Percentiles rank a stretch among this genome's conserved stretches.
phyloP scores from a whole-genome alignment of 1,140 invertebrate genomes.

The Lordiphosa clarofinis region DNA sequence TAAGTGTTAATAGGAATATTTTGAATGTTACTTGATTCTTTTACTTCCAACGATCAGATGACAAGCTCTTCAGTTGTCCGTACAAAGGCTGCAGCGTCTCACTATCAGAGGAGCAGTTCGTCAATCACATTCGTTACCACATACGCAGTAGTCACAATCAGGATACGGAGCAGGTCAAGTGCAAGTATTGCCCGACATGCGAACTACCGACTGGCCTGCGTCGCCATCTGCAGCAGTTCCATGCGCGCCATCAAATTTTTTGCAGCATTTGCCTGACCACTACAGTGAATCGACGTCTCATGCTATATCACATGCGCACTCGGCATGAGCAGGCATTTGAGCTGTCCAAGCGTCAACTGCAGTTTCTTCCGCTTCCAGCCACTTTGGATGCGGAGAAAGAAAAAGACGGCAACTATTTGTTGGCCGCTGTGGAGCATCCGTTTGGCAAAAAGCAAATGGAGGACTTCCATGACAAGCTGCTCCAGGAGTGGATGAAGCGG shows the following conservation, averaged over 20 bases:
- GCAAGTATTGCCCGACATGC: conserved; percentile 26
- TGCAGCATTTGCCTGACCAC: conserved; percentile 52
- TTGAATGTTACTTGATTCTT: not conserved
- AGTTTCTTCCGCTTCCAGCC: conserved; percentile 19
- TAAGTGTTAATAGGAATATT: conserved; percentile 16
- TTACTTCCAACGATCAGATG: conserved; percentile 13
- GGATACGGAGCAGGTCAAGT: conserved; percentile 15
- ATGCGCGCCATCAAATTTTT: conserved; percentile 35
- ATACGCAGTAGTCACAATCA: conserved; percentile 15
- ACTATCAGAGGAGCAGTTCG: conserved; percentile 28
- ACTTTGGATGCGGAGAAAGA: not conserved
- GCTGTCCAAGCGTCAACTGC: conserved; percentile 13
- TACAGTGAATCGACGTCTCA: conserved; percentile 23
- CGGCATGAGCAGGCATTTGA: conserved; percentile 16
- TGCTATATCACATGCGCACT: conserved; percentile 33
- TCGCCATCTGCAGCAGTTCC: conserved; percentile 27
- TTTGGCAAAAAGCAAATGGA: conserved; percentile 35
- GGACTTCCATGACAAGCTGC: conserved; percentile 16
- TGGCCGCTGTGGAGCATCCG: conserved; percentile 26
- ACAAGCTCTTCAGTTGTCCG: conserved; percentile 39
- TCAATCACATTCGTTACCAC: conserved; percentile 44
- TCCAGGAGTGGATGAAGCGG: conserved; percentile 20
- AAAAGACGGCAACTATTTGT: not conserved
- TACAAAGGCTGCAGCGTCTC: conserved; percentile 26
- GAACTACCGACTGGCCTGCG: conserved; percentile 13